Conservation (phyloP, 2,113 vertebrate genomes). For the Galeopterus variegatus region DNA sequence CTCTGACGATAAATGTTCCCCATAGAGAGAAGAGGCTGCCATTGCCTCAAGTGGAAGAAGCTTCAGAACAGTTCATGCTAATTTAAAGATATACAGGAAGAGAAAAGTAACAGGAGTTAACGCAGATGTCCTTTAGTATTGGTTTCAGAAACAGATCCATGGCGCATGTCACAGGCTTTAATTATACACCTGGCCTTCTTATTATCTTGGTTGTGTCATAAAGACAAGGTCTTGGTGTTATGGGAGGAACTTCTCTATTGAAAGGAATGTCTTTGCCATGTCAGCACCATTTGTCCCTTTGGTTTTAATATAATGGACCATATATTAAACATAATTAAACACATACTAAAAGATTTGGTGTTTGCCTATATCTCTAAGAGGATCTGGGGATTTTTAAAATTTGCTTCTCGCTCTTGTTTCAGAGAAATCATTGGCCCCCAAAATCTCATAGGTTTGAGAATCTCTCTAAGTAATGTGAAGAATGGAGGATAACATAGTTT, state of each 20-base stretch:
- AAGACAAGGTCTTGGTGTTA: slow-evolving; percentile 41
- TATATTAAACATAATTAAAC: slow-evolving; percentile 71
- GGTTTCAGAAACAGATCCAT: slow-evolving; percentile 23
- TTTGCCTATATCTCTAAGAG: slow-evolving; percentile 68
- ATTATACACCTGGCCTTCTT: not conserved
- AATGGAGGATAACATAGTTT: not conserved
- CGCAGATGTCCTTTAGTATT: slow-evolving; percentile 15
- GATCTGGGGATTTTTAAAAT: not conserved
- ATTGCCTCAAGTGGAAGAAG: slow-evolving; percentile 5
- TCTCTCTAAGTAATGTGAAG: not conserved
- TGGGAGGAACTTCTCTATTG: not conserved
- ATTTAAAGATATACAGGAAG: not conserved
- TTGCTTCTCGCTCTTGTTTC: slow-evolving; percentile 24
- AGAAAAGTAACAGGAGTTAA: not conserved
- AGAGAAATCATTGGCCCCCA: not conserved
- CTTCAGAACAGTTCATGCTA: not conserved
- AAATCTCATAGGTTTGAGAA: not conserved
- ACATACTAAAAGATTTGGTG: slow-evolving; percentile 54
- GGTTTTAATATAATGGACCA: slow-evolving; percentile 68
- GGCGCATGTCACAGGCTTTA: slow-evolving; percentile 1
- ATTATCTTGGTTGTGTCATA: not conserved
- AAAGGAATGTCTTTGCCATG: slow-evolving; percentile 43
- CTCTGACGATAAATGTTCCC: not conserved
- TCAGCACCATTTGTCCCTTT: slow-evolving; percentile 34
- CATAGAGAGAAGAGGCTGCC: not conserved